Evolutionary conservation across 2,888 invertebrate species (phyloP).

Genomic region (Hydrotaea diabolus): DNA sequence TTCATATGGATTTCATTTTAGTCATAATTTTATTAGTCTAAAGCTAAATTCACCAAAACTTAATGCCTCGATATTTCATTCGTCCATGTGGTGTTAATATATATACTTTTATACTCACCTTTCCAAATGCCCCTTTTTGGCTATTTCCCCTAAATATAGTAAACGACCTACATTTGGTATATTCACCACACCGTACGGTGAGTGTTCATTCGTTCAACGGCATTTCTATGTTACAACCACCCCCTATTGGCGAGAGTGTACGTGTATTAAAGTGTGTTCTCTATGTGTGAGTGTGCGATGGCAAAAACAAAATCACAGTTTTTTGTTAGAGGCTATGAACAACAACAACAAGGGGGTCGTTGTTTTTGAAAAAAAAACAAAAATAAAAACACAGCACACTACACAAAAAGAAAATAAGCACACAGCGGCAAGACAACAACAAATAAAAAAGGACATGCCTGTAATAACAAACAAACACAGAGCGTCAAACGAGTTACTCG

Average conservation of each 20-base stretch:
- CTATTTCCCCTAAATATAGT: slow-evolving; percentile 62
- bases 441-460: slow-evolving; percentile 46
- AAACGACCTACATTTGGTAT: slow-evolving; percentile 57
- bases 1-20: no score
- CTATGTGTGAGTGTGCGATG: neutral
- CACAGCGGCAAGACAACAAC: slow-evolving; percentile 11
- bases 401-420: neutral
- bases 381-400: neutral
- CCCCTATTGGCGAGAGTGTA: slow-evolving; percentile 5
- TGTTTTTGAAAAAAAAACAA: neutral
- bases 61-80: no score
- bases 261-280: neutral
- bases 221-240: slow-evolving; percentile 43
- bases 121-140: slow-evolving; percentile 43
- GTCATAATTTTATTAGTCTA: no score
- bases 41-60: no score
- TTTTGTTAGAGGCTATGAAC: slow-evolving; percentile 1
- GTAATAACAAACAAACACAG: slow-evolving; percentile 62
- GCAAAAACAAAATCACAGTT: slow-evolving; percentile 38
- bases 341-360: neutral
- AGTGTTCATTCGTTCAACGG: slow-evolving; percentile 16
- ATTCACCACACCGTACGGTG: slow-evolving; percentile 48
- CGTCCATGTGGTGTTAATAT: neutral
- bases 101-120: slow-evolving; percentile 31
- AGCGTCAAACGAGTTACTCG: slow-evolving; percentile 44